Base-by-base conservation (phyloP, 2,888 invertebrate genomes). In the Apotomis capreana region DNA sequence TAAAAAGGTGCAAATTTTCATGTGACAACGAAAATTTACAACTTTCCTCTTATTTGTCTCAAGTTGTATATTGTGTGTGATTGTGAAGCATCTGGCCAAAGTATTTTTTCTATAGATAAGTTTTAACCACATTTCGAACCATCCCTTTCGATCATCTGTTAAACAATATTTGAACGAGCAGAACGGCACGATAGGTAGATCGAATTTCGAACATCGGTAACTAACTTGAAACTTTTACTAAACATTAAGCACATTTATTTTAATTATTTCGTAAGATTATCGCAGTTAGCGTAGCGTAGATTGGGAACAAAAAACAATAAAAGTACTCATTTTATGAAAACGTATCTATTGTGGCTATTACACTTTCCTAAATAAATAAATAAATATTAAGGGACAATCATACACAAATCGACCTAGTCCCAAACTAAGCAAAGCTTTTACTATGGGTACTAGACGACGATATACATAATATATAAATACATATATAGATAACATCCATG, bases 1-100 rank as follows among this genome's bases (percentile, higher is more conserved):
- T 78, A 85, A 87, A 86, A 81, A 81, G 26, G 2, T 88, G 87
- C 86, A 85, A 69, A 84, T 83, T 87, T 88, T 88, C 86, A 85
- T 89, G 74, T 74, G 3, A 54, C 1, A 57, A 87, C 84, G 83
- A 89, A 88, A 87, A 85, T 83, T 72, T 83, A 84, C 87, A 87
- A 77, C 81, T 85, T 85, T 84, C 80, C 62, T 4, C 3, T n/a
- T 15, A 13, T n/a, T 4, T 13, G 51, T n/a, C 12, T 51, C 36
- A 5, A 62, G 26, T 51, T 12, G 61, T 40, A 40, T 40, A 4
- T 40, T 40, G 40, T 26, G 1, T 26, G 5, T 49, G 5, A 9
- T 49, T 49, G 13, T 46, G 57, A 44, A 26, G n/a, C 57, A 46
- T 49, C 12, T 37, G 15, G 49, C 6, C 10, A 2, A 49, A 49